Conservation (phyloP, 2,888 invertebrate genomes). For the Eristalis pertinax region DNA sequence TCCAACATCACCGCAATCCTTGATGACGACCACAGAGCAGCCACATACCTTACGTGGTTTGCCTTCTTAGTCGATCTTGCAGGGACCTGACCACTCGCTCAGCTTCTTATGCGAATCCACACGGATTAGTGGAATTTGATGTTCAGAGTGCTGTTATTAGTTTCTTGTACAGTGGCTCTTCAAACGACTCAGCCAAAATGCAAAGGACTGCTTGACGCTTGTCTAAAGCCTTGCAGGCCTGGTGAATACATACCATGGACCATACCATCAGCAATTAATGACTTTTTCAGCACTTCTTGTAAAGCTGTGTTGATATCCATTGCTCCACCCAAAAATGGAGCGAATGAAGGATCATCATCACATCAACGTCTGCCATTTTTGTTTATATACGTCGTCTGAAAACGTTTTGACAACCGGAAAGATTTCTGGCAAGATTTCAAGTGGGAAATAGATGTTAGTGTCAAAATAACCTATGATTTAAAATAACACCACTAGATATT, state of each 20-base stretch:
- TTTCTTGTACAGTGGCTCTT: conserved; percentile 98
- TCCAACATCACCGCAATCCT: conserved; percentile 99
- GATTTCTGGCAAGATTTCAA: too few species aligned
- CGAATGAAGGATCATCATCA: too few species aligned
- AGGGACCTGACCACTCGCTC: conserved; percentile 99
- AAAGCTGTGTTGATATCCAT: conserved; percentile 98
- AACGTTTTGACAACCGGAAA: too few species aligned
- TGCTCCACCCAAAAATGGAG: conserved; percentile 75
- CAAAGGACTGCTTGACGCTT: conserved; percentile 98
- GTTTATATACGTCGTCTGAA: too few species aligned
- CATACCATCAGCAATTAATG: conserved; percentile 96
- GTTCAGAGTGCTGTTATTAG: conserved; percentile 98
- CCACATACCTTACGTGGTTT: conserved; percentile 99
- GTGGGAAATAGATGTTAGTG: too few species aligned
- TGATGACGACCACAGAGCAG: conserved; percentile 98
- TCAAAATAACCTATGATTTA: too few species aligned
- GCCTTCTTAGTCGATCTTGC: conserved; percentile 99
- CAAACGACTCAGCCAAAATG: conserved; percentile 98
- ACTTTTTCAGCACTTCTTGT: conserved; percentile 97
- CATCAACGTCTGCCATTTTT: too few species aligned
- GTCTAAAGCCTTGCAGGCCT: conserved; percentile 98
- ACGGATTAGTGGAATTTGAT: conserved; percentile 96
- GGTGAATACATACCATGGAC: conserved; percentile 98
- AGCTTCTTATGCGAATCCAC: conserved; percentile 99
- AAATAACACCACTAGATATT: too few species aligned